Conservation (phyloP, 2,113 vertebrate species). For the Sturnus vulgaris region DNA sequence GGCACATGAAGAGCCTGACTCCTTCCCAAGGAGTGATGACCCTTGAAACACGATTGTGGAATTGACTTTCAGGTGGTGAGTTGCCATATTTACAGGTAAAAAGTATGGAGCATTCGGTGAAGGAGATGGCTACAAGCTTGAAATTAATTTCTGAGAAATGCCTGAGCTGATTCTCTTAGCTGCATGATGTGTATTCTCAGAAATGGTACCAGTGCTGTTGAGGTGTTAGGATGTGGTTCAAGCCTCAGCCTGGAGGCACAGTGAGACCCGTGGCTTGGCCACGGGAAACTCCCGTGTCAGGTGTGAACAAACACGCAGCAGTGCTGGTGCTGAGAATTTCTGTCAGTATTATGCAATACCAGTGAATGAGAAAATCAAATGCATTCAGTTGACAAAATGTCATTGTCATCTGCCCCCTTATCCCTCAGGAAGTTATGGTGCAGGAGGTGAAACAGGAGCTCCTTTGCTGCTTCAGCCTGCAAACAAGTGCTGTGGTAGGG, state of each 20-base stretch:
- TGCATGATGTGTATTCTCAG: background rate
- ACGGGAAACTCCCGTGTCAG: background rate
- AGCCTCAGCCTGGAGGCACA: background rate
- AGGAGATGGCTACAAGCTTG: background rate
- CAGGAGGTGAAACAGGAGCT: background rate
- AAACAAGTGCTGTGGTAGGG: background rate
- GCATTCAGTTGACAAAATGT: background rate
- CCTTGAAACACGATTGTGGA: background rate
- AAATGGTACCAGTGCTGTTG: background rate
- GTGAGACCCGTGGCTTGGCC: background rate
- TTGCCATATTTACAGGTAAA: background rate
- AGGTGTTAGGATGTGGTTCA: background rate
- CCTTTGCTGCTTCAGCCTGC: background rate
- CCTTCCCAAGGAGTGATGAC: background rate
- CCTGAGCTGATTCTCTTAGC: background rate
- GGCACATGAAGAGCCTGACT: background rate
- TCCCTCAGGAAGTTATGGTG: background rate
- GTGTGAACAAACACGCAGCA: background rate
- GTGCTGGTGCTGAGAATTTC: background rate
- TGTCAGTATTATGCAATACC: background rate
- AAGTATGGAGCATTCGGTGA: rapidly evolving
- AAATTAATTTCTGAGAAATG: background rate
- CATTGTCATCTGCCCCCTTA: background rate
- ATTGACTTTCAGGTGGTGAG: background rate
- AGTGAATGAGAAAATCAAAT: background rate